These are phyloP conservation scores for Hiodon tergisus DNA, from an alignment of 2,113 vertebrate genomes.

Conservation along the genomic window DNA sequence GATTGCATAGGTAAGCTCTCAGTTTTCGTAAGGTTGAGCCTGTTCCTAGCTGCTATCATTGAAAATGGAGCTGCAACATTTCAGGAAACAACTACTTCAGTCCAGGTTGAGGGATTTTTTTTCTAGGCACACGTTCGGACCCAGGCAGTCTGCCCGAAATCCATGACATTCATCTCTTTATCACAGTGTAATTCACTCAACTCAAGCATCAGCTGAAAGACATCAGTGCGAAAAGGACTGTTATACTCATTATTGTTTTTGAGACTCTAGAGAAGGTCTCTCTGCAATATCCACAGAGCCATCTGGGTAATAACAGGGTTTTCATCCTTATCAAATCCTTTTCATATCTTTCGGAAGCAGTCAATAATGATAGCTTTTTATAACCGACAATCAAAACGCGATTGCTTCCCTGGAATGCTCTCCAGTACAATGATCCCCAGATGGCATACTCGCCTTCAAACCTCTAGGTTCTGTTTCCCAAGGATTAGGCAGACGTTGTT, in stretches of 20 bases:
- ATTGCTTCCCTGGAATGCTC: constrained; percentile 54
- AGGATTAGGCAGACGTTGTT: background rate
- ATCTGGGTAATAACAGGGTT: constrained; percentile 59
- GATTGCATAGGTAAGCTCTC: background rate
- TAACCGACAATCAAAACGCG: constrained; percentile 62
- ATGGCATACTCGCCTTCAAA: background rate
- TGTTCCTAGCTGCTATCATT: background rate
- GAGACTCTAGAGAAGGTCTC: constrained; percentile 20
- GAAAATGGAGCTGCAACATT: background rate
- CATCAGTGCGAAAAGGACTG: background rate
- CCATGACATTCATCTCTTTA: constrained; percentile 44
- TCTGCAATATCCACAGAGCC: constrained; percentile 43
- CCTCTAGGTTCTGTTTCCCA: background rate
- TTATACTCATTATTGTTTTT: constrained; percentile 19
- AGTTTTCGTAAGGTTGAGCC: background rate
- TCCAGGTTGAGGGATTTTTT: constrained; percentile 30
- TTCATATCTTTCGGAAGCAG: constrained; percentile 54
- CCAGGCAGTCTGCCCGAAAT: constrained; percentile 22
- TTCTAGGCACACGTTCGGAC: constrained; percentile 38
- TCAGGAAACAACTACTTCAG: constrained; percentile 37
- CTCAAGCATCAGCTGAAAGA: constrained; percentile 17
- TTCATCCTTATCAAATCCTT: constrained; percentile 61
- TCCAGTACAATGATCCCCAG: constrained; percentile 44
- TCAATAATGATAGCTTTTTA: constrained; percentile 63
- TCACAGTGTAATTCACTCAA: constrained; percentile 43